These are phyloP conservation scores for Epiblema foenella DNA, from an alignment of 2,888 invertebrate genomes.

Conservation along the genomic window DNA sequence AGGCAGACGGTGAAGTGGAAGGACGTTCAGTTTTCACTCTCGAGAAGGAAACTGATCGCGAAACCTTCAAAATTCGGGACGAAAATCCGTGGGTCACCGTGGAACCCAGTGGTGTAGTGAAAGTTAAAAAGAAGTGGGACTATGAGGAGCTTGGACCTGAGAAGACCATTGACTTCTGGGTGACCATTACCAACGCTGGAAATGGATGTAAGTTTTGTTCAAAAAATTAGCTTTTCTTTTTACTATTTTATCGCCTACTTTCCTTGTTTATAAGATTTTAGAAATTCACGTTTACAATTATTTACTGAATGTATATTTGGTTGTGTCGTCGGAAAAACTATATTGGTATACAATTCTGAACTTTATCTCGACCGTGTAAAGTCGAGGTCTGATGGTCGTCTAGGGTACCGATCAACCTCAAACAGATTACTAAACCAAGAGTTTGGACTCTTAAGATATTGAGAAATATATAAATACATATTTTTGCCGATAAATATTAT, in stretches of 20 bases:
- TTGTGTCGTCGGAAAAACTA: not conserved
- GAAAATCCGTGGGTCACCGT: constrained; percentile 98
- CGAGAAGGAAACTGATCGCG: constrained; percentile 96
- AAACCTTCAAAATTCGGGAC: constrained; percentile 96
- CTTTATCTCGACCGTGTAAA: not conserved
- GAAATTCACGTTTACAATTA: too few species aligned
- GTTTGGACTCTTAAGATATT: too few species aligned
- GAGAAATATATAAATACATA: too few species aligned
- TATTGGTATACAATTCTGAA: not conserved
- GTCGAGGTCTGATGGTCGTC: too few species aligned
- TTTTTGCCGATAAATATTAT: too few species aligned
- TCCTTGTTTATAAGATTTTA: too few species aligned
- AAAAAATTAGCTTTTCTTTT: not conserved
- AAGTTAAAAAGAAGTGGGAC: constrained; percentile 98
- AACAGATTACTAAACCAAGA: too few species aligned
- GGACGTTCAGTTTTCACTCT: constrained; percentile 95
- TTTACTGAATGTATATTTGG: too few species aligned
- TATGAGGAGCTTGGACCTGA: constrained; percentile 97
- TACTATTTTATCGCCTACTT: not conserved
- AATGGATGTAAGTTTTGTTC: constrained; percentile 90
- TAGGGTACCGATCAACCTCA: too few species aligned
- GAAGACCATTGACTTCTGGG: constrained; percentile 98
- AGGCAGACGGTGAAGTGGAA: constrained; percentile 95
- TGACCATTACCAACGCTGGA: constrained; percentile 95
- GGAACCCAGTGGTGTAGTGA: constrained; percentile 95